A percentile compares a stretch with the other conserved stretches of the same genome.
These are phyloP conservation scores for Trichonephila clavipes DNA, from an alignment of 1,140 invertebrate species.

Conservation along the genomic window DNA sequence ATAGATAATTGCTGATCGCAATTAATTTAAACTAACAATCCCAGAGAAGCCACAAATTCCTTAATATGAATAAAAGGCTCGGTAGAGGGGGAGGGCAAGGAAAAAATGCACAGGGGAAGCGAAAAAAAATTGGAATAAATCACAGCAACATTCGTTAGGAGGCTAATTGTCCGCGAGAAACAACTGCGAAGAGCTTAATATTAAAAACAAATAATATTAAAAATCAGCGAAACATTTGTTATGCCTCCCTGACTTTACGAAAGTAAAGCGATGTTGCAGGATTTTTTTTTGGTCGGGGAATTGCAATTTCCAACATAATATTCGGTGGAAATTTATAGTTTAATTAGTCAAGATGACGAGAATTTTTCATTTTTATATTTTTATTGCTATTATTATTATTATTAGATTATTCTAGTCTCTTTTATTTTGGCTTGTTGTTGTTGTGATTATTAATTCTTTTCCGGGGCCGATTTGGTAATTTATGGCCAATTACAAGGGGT, in stretches of 20 bases:
- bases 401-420: conserved; percentile 67
- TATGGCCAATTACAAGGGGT: conserved; percentile 76
- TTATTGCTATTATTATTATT: conserved; percentile 71
- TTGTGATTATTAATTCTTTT: conserved; percentile 73
- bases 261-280: conserved; percentile 30
- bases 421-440: conserved; percentile 63
- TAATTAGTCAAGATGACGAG: conserved; percentile 77
- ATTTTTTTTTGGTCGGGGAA: conserved; percentile 29
- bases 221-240: conserved; percentile 74
- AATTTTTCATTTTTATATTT: conserved; percentile 71
- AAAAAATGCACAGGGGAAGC: background rate
- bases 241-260: conserved; percentile 71
- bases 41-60: conserved; percentile 74
- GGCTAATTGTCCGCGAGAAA: conserved; percentile 74
- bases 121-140: conserved; percentile 65
- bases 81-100: background rate
- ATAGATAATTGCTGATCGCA: conserved; percentile 76
- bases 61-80: conserved; percentile 70
- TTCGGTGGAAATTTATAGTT: conserved; percentile 75
- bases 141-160: conserved; percentile 70
- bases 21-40: conserved; percentile 77
- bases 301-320: conserved; percentile 69
- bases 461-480: conserved; percentile 72
- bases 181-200: conserved; percentile 68
- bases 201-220: conserved; percentile 77